These are phyloP conservation scores for Bathynomus jamesi DNA, from an alignment of 1,140 invertebrate species.

Conservation along the genomic window DNA sequence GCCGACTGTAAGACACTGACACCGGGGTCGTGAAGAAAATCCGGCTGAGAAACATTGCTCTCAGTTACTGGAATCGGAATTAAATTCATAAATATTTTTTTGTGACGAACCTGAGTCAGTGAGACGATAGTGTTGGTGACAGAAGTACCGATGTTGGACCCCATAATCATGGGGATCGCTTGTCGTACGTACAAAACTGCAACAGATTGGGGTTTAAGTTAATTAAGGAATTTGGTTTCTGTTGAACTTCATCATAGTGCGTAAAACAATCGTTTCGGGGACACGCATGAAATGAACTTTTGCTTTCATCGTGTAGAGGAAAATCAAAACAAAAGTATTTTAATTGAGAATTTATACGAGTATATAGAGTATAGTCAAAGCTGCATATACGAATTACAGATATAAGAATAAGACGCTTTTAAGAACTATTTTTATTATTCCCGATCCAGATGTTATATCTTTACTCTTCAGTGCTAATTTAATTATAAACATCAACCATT, in stretches of 20 bases:
- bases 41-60: too few relatives aligned
- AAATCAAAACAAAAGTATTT: neutral
- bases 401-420: too few relatives aligned
- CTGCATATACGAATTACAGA: neutral
- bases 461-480: too few relatives aligned
- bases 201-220: neutral
- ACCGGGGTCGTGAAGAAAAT: too few relatives aligned
- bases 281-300: too few relatives aligned
- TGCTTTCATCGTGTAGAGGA: too few relatives aligned
- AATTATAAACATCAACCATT: too few relatives aligned
- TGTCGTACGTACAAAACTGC: conserved; percentile 41
- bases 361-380: neutral
- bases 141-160: conserved; percentile 44
- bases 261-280: too few relatives aligned
- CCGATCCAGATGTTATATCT: too few relatives aligned
- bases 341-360: neutral
- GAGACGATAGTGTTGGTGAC: conserved; percentile 43
- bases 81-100: neutral
- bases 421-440: too few relatives aligned
- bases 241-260: too few relatives aligned
- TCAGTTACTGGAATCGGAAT: neutral
- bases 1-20: too few relatives aligned
- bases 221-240: neutral
- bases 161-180: conserved; percentile 45
- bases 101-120: conserved; percentile 28